Evolutionary conservation across 2,797 vertebrate species (phyloP).

Genomic region (Margarornis squamiger): DNA sequence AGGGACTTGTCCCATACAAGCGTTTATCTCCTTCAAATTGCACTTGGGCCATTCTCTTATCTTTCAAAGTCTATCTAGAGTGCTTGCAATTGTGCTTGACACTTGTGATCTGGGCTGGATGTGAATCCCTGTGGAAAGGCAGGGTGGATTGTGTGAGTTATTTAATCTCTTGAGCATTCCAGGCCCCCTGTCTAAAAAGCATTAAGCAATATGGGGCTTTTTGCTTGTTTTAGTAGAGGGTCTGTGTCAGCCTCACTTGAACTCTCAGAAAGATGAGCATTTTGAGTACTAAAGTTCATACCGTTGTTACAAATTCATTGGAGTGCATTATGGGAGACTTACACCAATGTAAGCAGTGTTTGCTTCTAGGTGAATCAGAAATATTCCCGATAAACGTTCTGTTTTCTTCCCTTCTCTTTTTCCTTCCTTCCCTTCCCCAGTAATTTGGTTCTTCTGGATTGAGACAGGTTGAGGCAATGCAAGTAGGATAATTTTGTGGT

Average conservation of each 20-base stretch:
- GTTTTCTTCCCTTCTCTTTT: neutral
- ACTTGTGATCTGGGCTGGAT: neutral
- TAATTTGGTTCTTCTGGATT: neutral
- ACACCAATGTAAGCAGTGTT: neutral
- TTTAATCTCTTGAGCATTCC: neutral
- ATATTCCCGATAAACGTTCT: neutral
- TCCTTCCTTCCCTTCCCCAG: neutral
- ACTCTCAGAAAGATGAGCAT: neutral
- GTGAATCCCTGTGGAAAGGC: neutral
- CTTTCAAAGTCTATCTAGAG: neutral
- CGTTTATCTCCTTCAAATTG: neutral
- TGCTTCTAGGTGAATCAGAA: neutral
- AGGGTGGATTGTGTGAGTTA: neutral
- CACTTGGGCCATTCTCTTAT: accelerated
- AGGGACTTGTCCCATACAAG: neutral
- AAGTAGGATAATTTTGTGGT: constrained; percentile 4
- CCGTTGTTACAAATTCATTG: neutral
- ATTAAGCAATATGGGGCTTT: neutral
- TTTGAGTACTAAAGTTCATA: neutral
- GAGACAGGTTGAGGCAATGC: neutral
- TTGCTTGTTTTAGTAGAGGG: neutral
- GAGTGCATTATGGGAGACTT: neutral
- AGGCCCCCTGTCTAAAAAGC: neutral
- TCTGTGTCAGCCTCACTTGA: neutral
- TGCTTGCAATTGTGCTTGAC: accelerated